Conservation (phyloP, 1,140 invertebrate genomes). For the Centruroides sculpturatus region DNA sequence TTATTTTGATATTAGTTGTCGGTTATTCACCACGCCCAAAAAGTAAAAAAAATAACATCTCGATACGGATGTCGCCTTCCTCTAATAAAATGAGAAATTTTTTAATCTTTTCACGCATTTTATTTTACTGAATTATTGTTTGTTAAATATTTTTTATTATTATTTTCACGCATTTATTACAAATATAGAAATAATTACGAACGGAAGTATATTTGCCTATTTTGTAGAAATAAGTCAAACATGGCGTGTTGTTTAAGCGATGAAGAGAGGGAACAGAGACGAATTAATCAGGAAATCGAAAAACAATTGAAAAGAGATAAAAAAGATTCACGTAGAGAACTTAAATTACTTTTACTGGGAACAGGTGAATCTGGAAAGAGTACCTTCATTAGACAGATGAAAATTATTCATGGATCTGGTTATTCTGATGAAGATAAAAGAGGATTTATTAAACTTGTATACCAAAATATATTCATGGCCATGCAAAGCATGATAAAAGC, state of each 20-base stretch:
- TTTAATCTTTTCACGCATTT: too few relatives aligned
- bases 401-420: constrained; percentile 98
- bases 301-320: constrained; percentile 97
- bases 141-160: too few relatives aligned
- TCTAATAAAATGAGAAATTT: too few relatives aligned
- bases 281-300: constrained; percentile 99
- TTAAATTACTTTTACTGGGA: constrained; percentile 95
- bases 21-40: too few relatives aligned
- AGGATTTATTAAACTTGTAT: constrained; percentile 96
- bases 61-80: too few relatives aligned
- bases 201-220: too few relatives aligned
- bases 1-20: too few relatives aligned
- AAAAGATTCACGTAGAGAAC: constrained; percentile 94
- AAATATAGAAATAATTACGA: too few relatives aligned
- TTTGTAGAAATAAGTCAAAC: too few relatives aligned
- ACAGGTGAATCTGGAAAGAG: constrained; percentile 99
- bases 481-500: constrained; percentile 99
- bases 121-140: too few relatives aligned
- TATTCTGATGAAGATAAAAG: constrained; percentile 99
- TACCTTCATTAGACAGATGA: constrained; percentile 99
- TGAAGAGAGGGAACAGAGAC: constrained; percentile 99
- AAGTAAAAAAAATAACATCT: too few relatives aligned
- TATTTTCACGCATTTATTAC: too few relatives aligned
- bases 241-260: constrained; percentile 99
- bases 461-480: constrained; percentile 99